phyloP scores from a whole-genome alignment of 2,797 vertebrate genomes.

The Tapirus indicus region DNA sequence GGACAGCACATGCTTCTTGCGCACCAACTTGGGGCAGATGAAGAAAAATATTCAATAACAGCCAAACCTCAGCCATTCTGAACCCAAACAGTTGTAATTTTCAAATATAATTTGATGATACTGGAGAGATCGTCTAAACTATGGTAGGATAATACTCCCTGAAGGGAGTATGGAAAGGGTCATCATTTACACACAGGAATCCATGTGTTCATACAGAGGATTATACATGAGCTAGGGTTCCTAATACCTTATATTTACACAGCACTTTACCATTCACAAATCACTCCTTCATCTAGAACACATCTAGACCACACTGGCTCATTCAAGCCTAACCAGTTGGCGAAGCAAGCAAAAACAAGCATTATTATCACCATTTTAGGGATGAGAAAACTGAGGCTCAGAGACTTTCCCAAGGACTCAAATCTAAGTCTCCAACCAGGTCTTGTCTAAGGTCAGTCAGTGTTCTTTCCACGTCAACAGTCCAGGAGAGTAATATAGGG shows the following conservation, averaged over 20 bases:
- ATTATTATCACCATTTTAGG: not conserved
- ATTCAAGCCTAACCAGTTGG: slow-evolving; percentile 37
- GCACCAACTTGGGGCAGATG: slow-evolving; percentile 86
- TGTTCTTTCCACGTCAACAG: not conserved
- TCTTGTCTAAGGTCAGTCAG: not conserved
- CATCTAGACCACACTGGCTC: not conserved
- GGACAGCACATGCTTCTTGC: slow-evolving; percentile 87
- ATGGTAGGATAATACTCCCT: not conserved
- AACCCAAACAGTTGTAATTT: not conserved
- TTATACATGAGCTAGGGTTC: not conserved
- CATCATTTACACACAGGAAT: not conserved
- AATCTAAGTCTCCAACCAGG: slow-evolving; percentile 17
- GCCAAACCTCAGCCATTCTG: slow-evolving; percentile 19
- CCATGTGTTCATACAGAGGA: not conserved
- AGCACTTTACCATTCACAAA: slow-evolving; percentile 21
- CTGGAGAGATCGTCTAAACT: not conserved
- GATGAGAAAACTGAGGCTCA: slow-evolving; percentile 6
- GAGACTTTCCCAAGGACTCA: slow-evolving; percentile 44
- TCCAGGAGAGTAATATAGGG: not conserved
- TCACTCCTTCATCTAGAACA: not conserved
- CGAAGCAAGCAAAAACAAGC: slow-evolving; percentile 32
- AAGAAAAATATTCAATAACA: slow-evolving; percentile 34
- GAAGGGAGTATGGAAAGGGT: not conserved
- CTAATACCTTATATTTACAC: not conserved
- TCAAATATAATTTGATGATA: not conserved